Base-by-base conservation (phyloP, 2,797 vertebrate genomes). In the Heliangelus exortis region DNA sequence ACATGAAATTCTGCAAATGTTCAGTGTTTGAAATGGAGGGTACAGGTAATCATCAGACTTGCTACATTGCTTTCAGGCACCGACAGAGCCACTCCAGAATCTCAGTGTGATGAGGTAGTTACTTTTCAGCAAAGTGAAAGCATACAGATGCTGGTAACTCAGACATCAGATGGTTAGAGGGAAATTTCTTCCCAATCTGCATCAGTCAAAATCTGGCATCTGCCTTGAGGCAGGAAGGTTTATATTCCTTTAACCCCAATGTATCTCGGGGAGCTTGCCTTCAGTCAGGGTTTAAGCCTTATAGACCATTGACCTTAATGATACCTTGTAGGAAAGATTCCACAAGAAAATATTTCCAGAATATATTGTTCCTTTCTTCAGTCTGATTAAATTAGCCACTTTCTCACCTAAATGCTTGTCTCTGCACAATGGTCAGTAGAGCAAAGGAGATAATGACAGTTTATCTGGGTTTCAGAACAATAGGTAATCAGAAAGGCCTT, bases 381-480 rank as follows among this genome's bases (percentile, higher is more conserved):
- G 25, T 66, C 34, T 86, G 61, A 95, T 86, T 80, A 68, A 79
- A 87, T 87, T 84, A 92, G 31, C 25, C 39, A 54, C 41, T 61
- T 76, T 86, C 25, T 69, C 25, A 47, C 58, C 85, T 75, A 81
- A 80, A 57, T 34, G 6, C 72, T 45, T 58, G 12, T 69, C 58
- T 75, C 76, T 92, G 51, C 69, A 63, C 25, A 58, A 61, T 34
- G 81, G 92, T 53, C 84, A 91, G 84, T 17, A n/a, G 19, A 91
- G 57, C 36, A 72, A 76, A 89, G 51, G 10, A 91, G 59, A 5
- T 91, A 91, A 79, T 54, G n/a, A 48, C 28, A 58, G 53, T 26
- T 91, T 86, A 66, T 73, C 93, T 81, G 81, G 39, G n/a, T 81
- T 84, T 72, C 62, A 93, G 55, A 48, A 94, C 62, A 96, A 92